Evolutionary conservation across 1,140 invertebrate genomes (phyloP), one percentile per base, ranked within the genome.

Genomic region (Stenopsyche tienmushanensis): DNA sequence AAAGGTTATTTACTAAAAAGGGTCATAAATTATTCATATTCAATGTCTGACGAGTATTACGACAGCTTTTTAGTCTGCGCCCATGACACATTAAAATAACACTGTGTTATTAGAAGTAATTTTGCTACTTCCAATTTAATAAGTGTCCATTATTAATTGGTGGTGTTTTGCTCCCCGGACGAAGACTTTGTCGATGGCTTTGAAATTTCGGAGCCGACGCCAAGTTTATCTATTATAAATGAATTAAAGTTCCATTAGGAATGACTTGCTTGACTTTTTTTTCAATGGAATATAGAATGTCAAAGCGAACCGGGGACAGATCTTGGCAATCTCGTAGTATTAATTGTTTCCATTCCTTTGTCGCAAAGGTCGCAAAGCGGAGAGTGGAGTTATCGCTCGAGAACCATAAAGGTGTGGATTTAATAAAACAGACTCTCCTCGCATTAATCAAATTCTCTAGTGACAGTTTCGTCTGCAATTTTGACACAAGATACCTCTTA

Each of bases 391-490:
- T 26, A 15, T 21, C n/a, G n/a, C 45, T 21, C 7, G n/a, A 15
- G 20, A 39, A 44, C 53, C 62, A 45, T 47, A 57, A 64, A 64
- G 62, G 62, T 64, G 53, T 59, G 45, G 64, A 65, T 65, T 65
- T 65, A 65, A 65, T 65, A 65, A 65, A 59, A 65, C 64, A 39
- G 64, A 13, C 45, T 59, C 20, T 39, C 57, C 47, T 18, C 20
- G 39, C 45, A 66, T 66, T 66, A 60, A 66, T 66, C 64, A 66
- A 60, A 66, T 62, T 53, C 47, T 62, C 64, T 47, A 66, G 64
- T 66, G 64, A 66, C 64, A 66, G 64, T 60, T 60, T 66, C 64
- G 53, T 66, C 60, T 66, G 55, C 47, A 60, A 60, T 66, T 66
- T 66, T 62, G 57, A 66, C 45, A 66, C 49, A 23, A 54, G 47